phyloP scores from a whole-genome alignment of 2,797 vertebrate species.

The Sebastes minor region DNA sequence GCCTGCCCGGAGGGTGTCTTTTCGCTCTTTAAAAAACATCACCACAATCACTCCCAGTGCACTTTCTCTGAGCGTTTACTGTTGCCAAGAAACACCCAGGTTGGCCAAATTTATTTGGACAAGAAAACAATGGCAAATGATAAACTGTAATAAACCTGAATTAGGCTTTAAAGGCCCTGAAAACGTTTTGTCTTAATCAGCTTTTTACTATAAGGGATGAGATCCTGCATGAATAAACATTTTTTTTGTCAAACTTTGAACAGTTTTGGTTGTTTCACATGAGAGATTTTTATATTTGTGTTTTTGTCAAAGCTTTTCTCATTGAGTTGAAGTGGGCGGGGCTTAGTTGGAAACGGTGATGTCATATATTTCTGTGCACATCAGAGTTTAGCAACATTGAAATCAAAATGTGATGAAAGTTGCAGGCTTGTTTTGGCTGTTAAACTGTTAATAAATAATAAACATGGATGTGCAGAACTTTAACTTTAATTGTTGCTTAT shows the following conservation, averaged over 20 bases:
- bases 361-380: background rate
- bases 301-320: background rate
- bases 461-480: background rate
- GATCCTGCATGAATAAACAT: rapidly evolving
- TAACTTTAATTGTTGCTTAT: background rate
- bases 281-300: background rate
- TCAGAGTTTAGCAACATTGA: background rate
- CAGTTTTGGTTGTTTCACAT: background rate
- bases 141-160: background rate
- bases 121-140: background rate
- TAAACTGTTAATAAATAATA: background rate
- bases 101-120: background rate
- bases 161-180: background rate
- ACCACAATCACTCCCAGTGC: no score
- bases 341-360: background rate
- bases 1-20: no score
- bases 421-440: background rate
- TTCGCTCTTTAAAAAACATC: no score
- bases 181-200: background rate
- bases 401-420: background rate
- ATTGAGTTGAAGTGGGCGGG: background rate
- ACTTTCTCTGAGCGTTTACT: no score
- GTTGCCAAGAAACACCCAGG: background rate
- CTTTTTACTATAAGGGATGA: background rate
- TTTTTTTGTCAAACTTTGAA: background rate